Conservation (phyloP, 2,888 invertebrate genomes). For the Gastracanthus pulcherrimus region DNA sequence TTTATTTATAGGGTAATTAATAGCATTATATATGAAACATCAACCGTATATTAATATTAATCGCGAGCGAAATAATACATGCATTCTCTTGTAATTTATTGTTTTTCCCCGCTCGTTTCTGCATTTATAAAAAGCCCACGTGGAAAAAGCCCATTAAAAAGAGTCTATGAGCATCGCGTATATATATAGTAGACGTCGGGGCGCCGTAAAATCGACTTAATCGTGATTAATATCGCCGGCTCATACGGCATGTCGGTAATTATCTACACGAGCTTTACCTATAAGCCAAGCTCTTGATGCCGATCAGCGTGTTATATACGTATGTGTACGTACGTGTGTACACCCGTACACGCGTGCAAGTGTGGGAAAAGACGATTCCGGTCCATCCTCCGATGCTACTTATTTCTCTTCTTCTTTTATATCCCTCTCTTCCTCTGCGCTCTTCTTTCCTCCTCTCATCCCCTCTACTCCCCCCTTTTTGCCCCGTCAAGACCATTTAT, state of each 20-base stretch:
- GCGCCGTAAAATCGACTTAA: slow-evolving; percentile 68
- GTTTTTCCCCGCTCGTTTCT: slow-evolving; percentile 4
- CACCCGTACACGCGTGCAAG: slow-evolving; percentile 47
- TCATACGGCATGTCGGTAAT: slow-evolving; percentile 69
- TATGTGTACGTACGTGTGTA: not conserved
- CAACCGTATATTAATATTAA: slow-evolving; percentile 36
- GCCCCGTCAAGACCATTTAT: slow-evolving; percentile 45
- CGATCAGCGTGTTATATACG: not conserved
- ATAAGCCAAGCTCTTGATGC: slow-evolving; percentile 45
- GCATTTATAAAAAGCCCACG: slow-evolving; percentile 31
- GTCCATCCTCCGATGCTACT: slow-evolving; percentile 22
- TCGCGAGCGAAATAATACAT: slow-evolving; percentile 20
- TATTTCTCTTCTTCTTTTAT: slow-evolving; percentile 19
- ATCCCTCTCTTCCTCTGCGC: not conserved
- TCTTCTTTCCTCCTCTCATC: not conserved
- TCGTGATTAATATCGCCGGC: slow-evolving; percentile 71
- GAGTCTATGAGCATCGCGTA: slow-evolving; percentile 19
- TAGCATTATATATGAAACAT: slow-evolving; percentile 23
- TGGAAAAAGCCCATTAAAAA: slow-evolving; percentile 30
- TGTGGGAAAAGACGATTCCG: slow-evolving; percentile 65
- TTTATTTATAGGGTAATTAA: slow-evolving; percentile 41
- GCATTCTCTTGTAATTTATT: slow-evolving; percentile 21
- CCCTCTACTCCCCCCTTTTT: slow-evolving; percentile 12
- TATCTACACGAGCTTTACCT: slow-evolving; percentile 70
- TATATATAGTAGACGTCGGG: slow-evolving; percentile 50